Percentiles rank a stretch among this genome's conserved stretches.
These are phyloP conservation scores for Lathronympha strigana DNA, from an alignment of 2,888 invertebrate genomes.

Conservation along the genomic window DNA sequence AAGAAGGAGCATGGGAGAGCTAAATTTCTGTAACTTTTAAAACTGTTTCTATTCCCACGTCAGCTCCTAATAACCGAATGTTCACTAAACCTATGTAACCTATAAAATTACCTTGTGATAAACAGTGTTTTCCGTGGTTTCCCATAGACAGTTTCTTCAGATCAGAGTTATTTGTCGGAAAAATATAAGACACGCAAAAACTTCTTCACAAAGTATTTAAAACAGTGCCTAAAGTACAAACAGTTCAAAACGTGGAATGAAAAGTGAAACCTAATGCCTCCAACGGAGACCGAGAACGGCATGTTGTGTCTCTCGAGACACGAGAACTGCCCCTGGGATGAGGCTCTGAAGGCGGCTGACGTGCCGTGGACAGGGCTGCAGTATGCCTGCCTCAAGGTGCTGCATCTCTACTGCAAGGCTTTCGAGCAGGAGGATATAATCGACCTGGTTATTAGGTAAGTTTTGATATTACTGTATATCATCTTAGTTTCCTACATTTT, in stretches of 20 bases:
- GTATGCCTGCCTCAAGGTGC: conserved; percentile 92
- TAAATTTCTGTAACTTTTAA: no score
- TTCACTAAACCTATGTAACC: no score
- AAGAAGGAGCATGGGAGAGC: no score
- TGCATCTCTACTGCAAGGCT: conserved; percentile 94
- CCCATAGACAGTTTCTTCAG: no score
- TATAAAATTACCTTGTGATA: neutral
- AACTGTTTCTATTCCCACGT: no score
- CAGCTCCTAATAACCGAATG: no score
- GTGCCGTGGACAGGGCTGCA: conserved; percentile 93
- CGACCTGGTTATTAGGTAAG: conserved; percentile 91
- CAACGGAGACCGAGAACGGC: conserved; percentile 75
- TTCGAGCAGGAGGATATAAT: conserved; percentile 92
- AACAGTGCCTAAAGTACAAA: conserved; percentile 7
- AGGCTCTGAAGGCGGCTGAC: conserved; percentile 80
- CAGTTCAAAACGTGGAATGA: conserved; percentile 17
- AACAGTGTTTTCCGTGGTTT: neutral
- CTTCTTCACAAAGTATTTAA: neutral
- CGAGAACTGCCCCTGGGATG: conserved; percentile 85
- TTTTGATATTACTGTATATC: no score
- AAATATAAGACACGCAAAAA: neutral
- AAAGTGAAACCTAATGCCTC: conserved; percentile 72
- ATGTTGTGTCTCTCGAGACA: conserved; percentile 87
- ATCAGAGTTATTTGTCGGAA: no score
- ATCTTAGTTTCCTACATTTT: no score